Conservation (phyloP, 2,797 vertebrate species). For the Tympanoctomys barrerae region DNA sequence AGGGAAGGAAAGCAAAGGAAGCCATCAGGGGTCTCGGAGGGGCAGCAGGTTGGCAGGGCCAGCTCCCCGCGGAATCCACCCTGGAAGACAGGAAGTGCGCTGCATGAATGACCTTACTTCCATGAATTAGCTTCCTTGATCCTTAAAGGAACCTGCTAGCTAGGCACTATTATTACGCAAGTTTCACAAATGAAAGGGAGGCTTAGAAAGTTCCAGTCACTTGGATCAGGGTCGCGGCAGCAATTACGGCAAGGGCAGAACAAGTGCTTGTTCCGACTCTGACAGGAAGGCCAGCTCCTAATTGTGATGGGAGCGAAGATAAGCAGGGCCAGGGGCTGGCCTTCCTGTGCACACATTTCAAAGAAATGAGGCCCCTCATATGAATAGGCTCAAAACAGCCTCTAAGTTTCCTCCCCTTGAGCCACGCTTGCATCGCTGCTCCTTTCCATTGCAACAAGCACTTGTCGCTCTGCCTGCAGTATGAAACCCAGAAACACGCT, state of each 20-base stretch:
- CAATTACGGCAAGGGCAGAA: neutral
- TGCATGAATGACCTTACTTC: neutral
- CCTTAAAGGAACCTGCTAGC: neutral
- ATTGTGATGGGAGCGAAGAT: neutral
- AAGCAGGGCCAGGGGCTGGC: neutral
- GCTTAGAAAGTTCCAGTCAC: neutral
- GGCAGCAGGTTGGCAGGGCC: no score
- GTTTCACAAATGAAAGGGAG: neutral
- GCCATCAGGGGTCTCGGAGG: rapidly evolving
- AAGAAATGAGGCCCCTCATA: neutral
- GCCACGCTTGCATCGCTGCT: neutral
- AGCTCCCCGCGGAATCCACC: neutral
- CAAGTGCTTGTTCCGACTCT: neutral
- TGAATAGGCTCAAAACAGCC: neutral
- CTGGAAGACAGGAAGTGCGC: neutral
- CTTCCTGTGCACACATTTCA: neutral
- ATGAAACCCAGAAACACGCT: neutral
- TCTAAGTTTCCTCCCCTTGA: neutral
- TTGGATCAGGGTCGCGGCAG: neutral
- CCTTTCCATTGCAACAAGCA: neutral
- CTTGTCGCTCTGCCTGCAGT: neutral
- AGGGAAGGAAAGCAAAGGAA: neutral
- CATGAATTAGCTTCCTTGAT: neutral
- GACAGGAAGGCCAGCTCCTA: neutral
- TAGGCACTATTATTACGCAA: neutral